Base-by-base conservation (phyloP, 2,797 vertebrate genomes). In the Merluccius polli region DNA sequence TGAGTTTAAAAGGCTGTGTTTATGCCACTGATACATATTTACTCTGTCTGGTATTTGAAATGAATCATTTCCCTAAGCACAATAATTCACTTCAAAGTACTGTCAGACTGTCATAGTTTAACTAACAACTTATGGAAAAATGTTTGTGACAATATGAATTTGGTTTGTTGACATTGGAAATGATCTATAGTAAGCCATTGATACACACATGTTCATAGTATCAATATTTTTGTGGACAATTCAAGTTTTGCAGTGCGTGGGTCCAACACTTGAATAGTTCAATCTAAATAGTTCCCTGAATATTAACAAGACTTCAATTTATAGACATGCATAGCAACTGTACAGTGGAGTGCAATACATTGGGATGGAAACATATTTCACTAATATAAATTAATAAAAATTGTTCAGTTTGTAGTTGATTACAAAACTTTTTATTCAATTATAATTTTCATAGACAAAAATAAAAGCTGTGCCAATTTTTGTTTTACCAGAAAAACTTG, bases 401-500 rank as follows among this genome's bases (percentile, higher is more conserved):
- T 38, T 11, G 24, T 44, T 71, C 48, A 16, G 9, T 70, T 67
- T 75, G 72, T 36, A 74, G 70, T 86, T 80, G 79, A 88, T 90
- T 90, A 88, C 74, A 91, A 92, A 92, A 88, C 11, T 85, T 7
- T 92, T 92, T 91, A 91, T 92, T 92, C 75, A 87, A 87, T 90
- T 79, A 85, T 91, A 87, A 87, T 86, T 79, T 74, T 81, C 75
- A 82, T 85, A 83, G 85, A 90, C 82, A 91, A 91, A 78, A 85
- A 41, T n/a, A 78, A 81, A 12, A 82, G 80, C 16, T 82, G 84
- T 87, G 83, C 86, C 87, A 79, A 71, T 75, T 38, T 76, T 31
- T 70, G 21, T 12, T 52, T 52, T 52, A 52, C 38, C 68, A 65
- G 29, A 41, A 65, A 31, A 71, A 75, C 72, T 70, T 24, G 24